phyloP scores from a whole-genome alignment of 2,888 invertebrate species.

The Harpalus rufipes region DNA sequence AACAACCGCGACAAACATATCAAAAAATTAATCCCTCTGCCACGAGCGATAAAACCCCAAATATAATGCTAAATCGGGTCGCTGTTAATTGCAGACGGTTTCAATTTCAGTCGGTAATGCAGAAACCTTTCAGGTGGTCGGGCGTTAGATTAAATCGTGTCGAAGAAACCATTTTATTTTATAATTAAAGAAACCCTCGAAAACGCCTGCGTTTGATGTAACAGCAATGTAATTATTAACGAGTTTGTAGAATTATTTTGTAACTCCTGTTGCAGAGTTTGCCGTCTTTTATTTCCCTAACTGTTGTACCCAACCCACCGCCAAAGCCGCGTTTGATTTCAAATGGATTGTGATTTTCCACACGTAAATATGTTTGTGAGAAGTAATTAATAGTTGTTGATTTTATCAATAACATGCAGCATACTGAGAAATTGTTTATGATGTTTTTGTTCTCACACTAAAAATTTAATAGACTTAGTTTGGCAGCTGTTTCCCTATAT shows the following conservation, averaged over 20 bases:
- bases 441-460: not conserved
- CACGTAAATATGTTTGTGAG: not conserved
- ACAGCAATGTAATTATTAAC: constrained; percentile 55
- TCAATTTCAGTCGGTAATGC: constrained; percentile 65
- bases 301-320: constrained; percentile 16
- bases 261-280: constrained; percentile 33
- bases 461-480: constrained; percentile 48
- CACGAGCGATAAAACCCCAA: constrained; percentile 59
- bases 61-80: constrained; percentile 61
- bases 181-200: constrained; percentile 74
- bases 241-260: constrained; percentile 53
- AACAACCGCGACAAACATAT: constrained; percentile 59
- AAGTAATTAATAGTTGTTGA: constrained; percentile 49
- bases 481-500: not conserved
- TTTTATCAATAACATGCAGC: not conserved
- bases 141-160: constrained; percentile 48
- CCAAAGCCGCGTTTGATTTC: constrained; percentile 4
- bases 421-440: not conserved
- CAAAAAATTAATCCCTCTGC: constrained; percentile 41
- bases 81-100: constrained; percentile 62
- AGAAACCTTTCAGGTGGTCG: constrained; percentile 62
- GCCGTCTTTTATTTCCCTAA: constrained; percentile 23
- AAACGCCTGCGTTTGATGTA: constrained; percentile 60
- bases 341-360: constrained; percentile 23
- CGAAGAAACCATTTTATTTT: constrained; percentile 74